Evolutionary conservation across 2,888 invertebrate genomes (phyloP).

Genomic region (Minunthozetes semirufus): DNA sequence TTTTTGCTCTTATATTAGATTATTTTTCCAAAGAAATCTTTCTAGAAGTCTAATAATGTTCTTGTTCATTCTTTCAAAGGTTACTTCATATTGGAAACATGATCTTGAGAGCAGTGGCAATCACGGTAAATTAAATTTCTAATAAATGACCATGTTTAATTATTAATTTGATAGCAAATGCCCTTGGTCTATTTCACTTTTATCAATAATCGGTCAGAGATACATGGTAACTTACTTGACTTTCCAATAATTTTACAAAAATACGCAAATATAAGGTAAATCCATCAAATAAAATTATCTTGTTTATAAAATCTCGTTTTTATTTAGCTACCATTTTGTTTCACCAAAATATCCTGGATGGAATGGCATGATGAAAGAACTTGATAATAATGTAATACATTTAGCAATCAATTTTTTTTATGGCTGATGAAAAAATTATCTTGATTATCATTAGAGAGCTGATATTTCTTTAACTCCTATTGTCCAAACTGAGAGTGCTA

Average conservation of each 20-base stretch:
- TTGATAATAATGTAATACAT: neutral
- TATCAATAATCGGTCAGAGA: neutral
- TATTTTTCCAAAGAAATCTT: no score
- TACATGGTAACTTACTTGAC: neutral
- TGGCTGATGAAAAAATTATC: neutral
- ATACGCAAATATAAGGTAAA: neutral
- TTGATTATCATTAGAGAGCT: neutral
- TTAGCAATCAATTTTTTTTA: neutral
- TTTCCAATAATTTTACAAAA: neutral
- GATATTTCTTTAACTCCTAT: neutral
- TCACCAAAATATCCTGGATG: neutral
- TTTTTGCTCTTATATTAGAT: no score
- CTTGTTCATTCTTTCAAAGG: no score
- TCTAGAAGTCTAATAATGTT: no score
- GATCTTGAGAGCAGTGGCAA: no score
- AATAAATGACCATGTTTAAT: no score
- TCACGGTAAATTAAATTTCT: no score
- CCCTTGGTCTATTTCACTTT: neutral
- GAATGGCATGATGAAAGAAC: neutral
- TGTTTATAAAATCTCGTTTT: neutral
- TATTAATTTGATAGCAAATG: neutral
- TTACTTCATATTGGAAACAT: no score
- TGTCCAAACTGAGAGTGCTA: neutral
- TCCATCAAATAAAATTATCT: neutral
- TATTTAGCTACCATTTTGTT: neutral